These are phyloP conservation scores for Pachycephala philippinensis DNA, from an alignment of 2,113 vertebrate species.

Conservation along the genomic window DNA sequence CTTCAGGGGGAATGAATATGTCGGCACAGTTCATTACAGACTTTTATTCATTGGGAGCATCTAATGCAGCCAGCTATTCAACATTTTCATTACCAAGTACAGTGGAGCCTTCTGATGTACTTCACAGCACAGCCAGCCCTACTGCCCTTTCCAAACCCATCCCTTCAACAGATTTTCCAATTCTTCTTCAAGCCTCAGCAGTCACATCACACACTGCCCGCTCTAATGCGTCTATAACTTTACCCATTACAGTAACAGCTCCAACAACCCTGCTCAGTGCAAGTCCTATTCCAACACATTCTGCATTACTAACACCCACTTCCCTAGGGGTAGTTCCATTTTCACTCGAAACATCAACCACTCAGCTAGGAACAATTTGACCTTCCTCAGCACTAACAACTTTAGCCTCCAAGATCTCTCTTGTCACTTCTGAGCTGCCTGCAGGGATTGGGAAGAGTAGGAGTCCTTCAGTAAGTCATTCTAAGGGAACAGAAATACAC, in stretches of 20 bases:
- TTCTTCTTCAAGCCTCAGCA: background rate
- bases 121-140: background rate
- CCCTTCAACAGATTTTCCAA: slow-evolving; percentile 21
- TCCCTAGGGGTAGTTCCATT: background rate
- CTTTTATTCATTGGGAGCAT: background rate
- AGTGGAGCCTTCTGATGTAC: slow-evolving; percentile 12
- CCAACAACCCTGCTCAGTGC: background rate
- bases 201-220: background rate
- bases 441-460: background rate
- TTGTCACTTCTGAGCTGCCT: slow-evolving; percentile 21
- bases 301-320: background rate
- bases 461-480: slow-evolving; percentile 3
- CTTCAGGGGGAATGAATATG: background rate
- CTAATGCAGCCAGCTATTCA: background rate
- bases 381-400: background rate
- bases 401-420: background rate
- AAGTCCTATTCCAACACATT: background rate
- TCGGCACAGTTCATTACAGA: background rate
- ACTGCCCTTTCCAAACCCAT: background rate
- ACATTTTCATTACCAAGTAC: slow-evolving; percentile 32
- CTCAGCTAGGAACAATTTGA: background rate
- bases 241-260: background rate
- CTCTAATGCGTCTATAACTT: background rate
- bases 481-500: background rate
- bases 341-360: background rate